Conservation (phyloP, 2,888 invertebrate species). For the Girardia tigrina region DNA sequence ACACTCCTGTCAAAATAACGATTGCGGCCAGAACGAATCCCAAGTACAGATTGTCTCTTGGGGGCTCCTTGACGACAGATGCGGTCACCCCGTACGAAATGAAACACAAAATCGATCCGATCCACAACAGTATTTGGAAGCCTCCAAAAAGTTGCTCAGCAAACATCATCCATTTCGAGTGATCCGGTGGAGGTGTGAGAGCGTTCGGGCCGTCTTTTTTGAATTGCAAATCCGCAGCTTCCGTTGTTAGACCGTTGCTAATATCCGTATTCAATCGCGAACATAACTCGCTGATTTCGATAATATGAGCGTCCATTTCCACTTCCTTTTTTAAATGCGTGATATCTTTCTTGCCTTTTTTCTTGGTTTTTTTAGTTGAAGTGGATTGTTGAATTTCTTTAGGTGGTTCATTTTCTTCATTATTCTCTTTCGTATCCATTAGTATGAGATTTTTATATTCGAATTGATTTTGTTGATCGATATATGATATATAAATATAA, state of each 20-base stretch:
- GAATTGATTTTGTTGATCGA: too few relatives aligned
- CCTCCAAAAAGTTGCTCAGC: slow-evolving; percentile 45
- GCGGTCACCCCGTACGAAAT: slow-evolving; percentile 61
- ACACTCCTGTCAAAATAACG: slow-evolving; percentile 89
- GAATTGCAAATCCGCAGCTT: slow-evolving; percentile 35
- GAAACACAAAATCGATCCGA: slow-evolving; percentile 63
- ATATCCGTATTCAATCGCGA: slow-evolving; percentile 6
- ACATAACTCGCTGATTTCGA: not conserved
- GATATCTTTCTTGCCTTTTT: not conserved
- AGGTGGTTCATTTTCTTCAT: too few relatives aligned
- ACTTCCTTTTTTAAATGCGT: slow-evolving; percentile 21
- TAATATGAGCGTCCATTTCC: slow-evolving; percentile 20
- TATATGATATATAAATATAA: too few relatives aligned
- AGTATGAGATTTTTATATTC: too few relatives aligned
- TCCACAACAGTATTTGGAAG: slow-evolving; percentile 45
- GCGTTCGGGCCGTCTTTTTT: slow-evolving; percentile 46
- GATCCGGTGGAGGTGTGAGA: slow-evolving; percentile 45
- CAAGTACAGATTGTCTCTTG: slow-evolving; percentile 60
- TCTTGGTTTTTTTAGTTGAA: too few relatives aligned
- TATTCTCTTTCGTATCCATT: too few relatives aligned
- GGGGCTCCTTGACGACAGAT: slow-evolving; percentile 40
- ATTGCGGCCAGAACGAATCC: slow-evolving; percentile 83
- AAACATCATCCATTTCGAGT: slow-evolving; percentile 47
- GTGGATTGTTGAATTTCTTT: too few relatives aligned
- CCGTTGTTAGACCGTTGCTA: slow-evolving; percentile 11